A percentile compares a stretch with the other conserved stretches of the same genome.
Evolutionary conservation across 2,797 vertebrate genomes (phyloP).

Genomic region (Tinamus major): DNA sequence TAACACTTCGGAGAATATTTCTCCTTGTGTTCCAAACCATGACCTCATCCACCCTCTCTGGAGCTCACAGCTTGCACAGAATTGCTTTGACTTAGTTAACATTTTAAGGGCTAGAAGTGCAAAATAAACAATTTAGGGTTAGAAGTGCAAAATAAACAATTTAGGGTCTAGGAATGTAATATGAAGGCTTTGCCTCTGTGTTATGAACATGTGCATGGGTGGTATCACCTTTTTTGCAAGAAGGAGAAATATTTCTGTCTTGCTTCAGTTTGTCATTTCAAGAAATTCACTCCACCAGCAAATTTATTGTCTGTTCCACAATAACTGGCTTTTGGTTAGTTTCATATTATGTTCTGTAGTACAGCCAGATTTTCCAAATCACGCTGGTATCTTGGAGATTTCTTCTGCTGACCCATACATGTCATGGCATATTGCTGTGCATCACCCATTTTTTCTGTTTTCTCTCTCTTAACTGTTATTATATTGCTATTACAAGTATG

Average conservation of each 20-base stretch:
- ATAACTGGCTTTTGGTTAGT: conserved; percentile 51
- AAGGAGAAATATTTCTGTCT: conserved; percentile 17
- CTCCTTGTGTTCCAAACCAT: neutral
- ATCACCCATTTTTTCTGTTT: conserved; percentile 65
- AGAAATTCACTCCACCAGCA: conserved; percentile 54
- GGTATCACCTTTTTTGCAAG: conserved; percentile 4
- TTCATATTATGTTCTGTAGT: conserved; percentile 53
- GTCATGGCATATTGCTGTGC: conserved; percentile 36
- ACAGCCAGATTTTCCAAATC: conserved; percentile 61
- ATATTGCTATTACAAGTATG: neutral
- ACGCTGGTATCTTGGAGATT: conserved; percentile 37
- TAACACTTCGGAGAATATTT: neutral
- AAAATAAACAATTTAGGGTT: conserved; percentile 44
- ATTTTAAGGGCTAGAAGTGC: conserved; percentile 32
- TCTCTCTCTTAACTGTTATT: conserved; percentile 52
- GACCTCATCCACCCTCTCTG: neutral
- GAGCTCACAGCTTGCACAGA: neutral
- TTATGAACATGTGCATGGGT: neutral
- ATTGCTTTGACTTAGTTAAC: conserved; percentile 53
- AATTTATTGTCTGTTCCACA: conserved; percentile 65
- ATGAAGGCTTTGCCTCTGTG: neutral
- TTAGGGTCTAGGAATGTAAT: conserved; percentile 41
- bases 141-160: conserved; percentile 28
- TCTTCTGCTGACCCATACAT: conserved; percentile 59
- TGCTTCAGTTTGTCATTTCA: conserved; percentile 56